These are phyloP conservation scores for Chloromyia formosa DNA, from an alignment of 2,888 invertebrate genomes.

Conservation along the genomic window DNA sequence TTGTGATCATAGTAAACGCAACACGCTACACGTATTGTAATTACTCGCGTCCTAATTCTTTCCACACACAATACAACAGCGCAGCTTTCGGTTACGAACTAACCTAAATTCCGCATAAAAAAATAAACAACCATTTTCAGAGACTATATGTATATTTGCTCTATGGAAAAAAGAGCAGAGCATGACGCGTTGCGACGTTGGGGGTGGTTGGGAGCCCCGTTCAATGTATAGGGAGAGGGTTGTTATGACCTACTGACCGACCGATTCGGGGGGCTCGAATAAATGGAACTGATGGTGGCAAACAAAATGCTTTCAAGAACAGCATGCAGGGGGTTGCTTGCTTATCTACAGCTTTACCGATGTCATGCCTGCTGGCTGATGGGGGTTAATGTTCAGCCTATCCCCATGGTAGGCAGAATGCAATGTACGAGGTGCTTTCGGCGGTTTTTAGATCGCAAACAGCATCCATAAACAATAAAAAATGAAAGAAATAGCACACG, in stretches of 20 bases:
- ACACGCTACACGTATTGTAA: slow-evolving; percentile 18
- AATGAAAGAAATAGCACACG: slow-evolving; percentile 6
- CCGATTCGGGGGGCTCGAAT: background rate
- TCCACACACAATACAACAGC: background rate
- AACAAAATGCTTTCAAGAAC: background rate
- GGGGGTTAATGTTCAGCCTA: background rate
- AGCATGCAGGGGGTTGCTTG: background rate
- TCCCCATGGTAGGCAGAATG: background rate
- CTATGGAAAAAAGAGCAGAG: slow-evolving; percentile 9
- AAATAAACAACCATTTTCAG: background rate
- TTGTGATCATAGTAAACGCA: slow-evolving; percentile 22
- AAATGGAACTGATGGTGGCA: background rate
- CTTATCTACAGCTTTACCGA: background rate
- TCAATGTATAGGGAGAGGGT: background rate
- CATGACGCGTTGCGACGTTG: background rate
- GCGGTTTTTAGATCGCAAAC: slow-evolving; percentile 28
- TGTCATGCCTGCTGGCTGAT: too few species aligned
- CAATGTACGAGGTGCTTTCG: slow-evolving; percentile 3
- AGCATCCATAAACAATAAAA: slow-evolving; percentile 15
- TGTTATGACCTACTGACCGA: slow-evolving; percentile 41
- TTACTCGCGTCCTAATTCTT: slow-evolving; percentile 37
- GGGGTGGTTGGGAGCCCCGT: background rate
- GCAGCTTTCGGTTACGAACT: slow-evolving; percentile 31
- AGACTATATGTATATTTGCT: background rate
- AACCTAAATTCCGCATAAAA: slow-evolving; percentile 33